Base-by-base conservation (phyloP, 2,888 invertebrate species). In the Monoplex corrugatus region DNA sequence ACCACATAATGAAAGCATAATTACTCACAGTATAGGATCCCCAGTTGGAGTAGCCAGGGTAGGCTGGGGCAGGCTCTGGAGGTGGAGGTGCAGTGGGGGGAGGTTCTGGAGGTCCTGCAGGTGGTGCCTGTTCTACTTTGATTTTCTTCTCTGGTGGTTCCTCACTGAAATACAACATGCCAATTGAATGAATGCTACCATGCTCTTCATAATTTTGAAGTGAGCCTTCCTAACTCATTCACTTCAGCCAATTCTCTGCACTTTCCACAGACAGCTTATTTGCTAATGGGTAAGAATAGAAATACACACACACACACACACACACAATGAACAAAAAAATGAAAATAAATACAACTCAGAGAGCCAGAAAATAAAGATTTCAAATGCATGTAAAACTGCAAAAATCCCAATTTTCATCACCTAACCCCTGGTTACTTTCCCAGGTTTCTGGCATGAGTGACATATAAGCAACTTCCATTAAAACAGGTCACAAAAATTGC, bases 131-230 rank as follows among this genome's bases (percentile, higher is more conserved):
- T 3, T 90, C 90, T 32, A 44, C 6, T 50, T 89, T 91, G 2
- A 78, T n/a, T 88, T 89, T 91, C 68, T 91, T 91, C n/a, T 91
- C 91, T 85, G 82, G 1, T 32, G 89, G 88, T 45, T 91, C 91
- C 44, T 91, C 91, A 78, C 89, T 72, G 40, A 8, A 86, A 50
- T 32, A n/a, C n/a, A n/a, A 16, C 57, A 57, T 57, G 23, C 13
- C 23, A 57, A 57, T n/a, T n/a, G n/a, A n/a, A n/a, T n/a, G n/a
- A n/a, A n/a, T n/a, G n/a, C n/a, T n/a, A n/a, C n/a, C n/a, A n/a
- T n/a, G n/a, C n/a, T n/a, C n/a, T n/a, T n/a, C n/a, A n/a, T n/a
- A n/a, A n/a, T n/a, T n/a, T n/a, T n/a, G n/a, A n/a, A n/a, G n/a
- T n/a, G n/a, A n/a, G n/a, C n/a, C n/a, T n/a, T n/a, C n/a, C n/a